Percentiles rank a stretch among this genome's conserved stretches.
phyloP scores from a whole-genome alignment of 2,113 vertebrate species.

The Pseudorhombus dupliciocellatus region DNA sequence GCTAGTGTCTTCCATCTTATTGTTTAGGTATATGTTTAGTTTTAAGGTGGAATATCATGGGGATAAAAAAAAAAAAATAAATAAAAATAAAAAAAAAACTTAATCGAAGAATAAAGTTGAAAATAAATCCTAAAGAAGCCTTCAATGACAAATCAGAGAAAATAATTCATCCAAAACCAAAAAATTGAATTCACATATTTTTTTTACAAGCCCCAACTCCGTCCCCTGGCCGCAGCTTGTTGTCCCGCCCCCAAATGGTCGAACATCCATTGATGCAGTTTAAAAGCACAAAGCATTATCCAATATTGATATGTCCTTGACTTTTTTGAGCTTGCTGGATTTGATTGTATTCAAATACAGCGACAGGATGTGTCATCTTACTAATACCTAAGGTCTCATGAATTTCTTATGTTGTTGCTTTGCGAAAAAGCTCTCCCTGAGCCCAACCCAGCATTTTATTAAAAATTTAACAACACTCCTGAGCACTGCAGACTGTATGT shows the following conservation, averaged over 20 bases:
- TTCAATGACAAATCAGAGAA: not conserved
- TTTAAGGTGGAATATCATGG: too few species aligned
- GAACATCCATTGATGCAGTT: not conserved
- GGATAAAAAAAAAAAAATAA: too few species aligned
- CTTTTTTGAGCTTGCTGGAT: not conserved
- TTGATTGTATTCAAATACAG: not conserved
- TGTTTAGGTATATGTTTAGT: too few species aligned
- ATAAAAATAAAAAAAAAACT: too few species aligned
- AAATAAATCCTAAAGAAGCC: not conserved
- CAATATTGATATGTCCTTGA: not conserved
- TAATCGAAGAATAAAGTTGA: too few species aligned
- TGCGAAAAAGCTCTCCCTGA: not conserved
- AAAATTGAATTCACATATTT: not conserved
- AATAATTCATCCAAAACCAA: not conserved
- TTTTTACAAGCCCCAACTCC: not conserved
- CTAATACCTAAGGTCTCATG: conserved; percentile 11
- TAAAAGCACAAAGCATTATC: not conserved
- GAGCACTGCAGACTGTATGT: not conserved
- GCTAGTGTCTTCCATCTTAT: too few species aligned
- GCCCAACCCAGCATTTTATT: conserved; percentile 10
- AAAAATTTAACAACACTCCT: conserved; percentile 3
- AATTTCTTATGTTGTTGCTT: conserved; percentile 26
- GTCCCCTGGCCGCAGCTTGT: not conserved
- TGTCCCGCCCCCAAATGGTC: not conserved
- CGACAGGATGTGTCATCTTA: not conserved